phyloP scores from a whole-genome alignment of 2,113 vertebrate genomes.

The Thomomys bottae region DNA sequence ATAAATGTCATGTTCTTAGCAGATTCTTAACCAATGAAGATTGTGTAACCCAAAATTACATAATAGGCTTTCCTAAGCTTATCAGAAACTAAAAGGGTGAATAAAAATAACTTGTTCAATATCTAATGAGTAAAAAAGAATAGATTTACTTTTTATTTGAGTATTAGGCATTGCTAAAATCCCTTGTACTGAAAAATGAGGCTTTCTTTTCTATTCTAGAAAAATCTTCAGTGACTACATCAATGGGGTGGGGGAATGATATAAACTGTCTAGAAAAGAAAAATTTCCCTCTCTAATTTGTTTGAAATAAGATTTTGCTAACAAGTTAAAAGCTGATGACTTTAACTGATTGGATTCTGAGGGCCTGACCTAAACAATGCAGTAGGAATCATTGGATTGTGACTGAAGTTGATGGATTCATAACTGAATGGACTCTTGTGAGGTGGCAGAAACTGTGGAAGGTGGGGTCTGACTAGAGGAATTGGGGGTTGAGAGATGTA shows the following conservation, averaged over 20 bases:
- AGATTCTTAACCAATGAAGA: not conserved
- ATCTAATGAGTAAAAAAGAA: not conserved
- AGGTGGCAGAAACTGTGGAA: not conserved
- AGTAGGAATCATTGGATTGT: not conserved
- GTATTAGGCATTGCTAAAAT: not conserved
- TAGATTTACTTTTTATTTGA: not conserved
- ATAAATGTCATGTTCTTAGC: not conserved
- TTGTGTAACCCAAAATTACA: not conserved
- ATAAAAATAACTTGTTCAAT: not conserved
- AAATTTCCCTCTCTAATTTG: not conserved
- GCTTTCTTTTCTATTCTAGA: conserved; percentile 1
- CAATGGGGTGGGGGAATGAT: conserved; percentile 1
- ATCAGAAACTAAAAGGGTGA: not conserved
- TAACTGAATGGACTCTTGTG: not conserved
- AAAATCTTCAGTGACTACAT: not conserved
- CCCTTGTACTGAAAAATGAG: not conserved
- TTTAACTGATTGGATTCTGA: not conserved
- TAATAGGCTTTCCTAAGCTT: not conserved
- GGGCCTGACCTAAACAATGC: not conserved
- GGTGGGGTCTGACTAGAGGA: not conserved
- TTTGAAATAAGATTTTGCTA: not conserved
- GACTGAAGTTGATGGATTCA: not conserved
- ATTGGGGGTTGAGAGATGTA: not conserved
- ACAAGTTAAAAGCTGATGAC: not conserved
- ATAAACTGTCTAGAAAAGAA: conserved; percentile 20